Evolutionary conservation across 2,888 invertebrate genomes (phyloP), one percentile per base, ranked within the genome.

Genomic region (Sphaeridia pumilis): DNA sequence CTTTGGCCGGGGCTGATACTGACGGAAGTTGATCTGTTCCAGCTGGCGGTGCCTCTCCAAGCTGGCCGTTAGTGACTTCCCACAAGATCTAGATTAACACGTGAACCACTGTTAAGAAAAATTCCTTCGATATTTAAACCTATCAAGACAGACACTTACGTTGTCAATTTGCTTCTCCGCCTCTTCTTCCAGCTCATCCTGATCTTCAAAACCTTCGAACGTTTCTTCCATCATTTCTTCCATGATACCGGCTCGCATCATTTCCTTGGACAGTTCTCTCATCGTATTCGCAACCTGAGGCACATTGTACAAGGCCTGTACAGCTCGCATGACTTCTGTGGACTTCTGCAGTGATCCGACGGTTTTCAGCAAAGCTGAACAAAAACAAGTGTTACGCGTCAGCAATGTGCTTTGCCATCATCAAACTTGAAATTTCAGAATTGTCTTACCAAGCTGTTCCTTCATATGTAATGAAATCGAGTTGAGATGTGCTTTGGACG

Each of bases 191-290:
- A 95, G 78, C 68, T 94, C 93, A 66, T 94, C 93, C 4, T 87
- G 82, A 69, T 90, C 90, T 66, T 93, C 80, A 59, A 94, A 66
- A 3, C 80, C 77, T 57, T 94, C 92, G 82, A 98, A 84, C 27
- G 94, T 92, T 69, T 98, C 98, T 61, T 97, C 95, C 38, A 98
- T 74, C 95, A 98, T 94, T 73, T 98, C 98, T 70, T 98, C 97
- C 49, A 98, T 90, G 56, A 98, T 95, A 20, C 97, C 97, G 0
- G 94, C 93, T 71, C 76, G 87, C 89, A 93, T 97, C 97, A 98
- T 98, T 76, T 98, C 98, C 69, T 88, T 92, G 2, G 95, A 94
- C 75, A 98, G 76, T 63, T 95, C 95, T 67, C 90, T 83, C 97
- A 98, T 98, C 0, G 92, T 93, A 36, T 83, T 83, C 0, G 93